A percentile compares a stretch with the other conserved stretches of the same genome.
Conservation (phyloP, 2,113 vertebrate genomes). For the Percopsis transmontana region DNA sequence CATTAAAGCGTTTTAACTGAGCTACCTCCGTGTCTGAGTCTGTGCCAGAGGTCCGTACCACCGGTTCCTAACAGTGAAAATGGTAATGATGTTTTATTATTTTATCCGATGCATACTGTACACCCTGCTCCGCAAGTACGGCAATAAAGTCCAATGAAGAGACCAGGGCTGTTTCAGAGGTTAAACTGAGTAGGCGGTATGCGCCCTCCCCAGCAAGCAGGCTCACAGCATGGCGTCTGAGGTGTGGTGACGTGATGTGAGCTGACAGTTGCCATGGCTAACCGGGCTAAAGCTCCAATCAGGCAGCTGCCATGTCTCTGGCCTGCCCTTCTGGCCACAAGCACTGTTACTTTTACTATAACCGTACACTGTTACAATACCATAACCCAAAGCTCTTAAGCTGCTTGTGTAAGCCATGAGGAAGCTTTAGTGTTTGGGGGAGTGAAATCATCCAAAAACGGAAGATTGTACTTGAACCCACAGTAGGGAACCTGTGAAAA, state of each 20-base stretch:
- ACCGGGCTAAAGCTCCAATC: slow-evolving; percentile 58
- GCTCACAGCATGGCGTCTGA: slow-evolving; percentile 59
- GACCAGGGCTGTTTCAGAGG: no score
- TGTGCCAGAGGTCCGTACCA: no score
- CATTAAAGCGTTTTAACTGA: no score
- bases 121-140: no score
- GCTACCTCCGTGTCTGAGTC: no score
- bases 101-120: no score
- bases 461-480: slow-evolving; percentile 2
- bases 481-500: slow-evolving; percentile 30
- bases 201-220: slow-evolving; percentile 17
- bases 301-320: slow-evolving; percentile 43
- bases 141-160: no score
- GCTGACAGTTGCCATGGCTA: slow-evolving; percentile 68
- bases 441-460: background rate
- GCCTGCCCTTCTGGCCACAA: slow-evolving; percentile 25
- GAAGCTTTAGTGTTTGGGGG: background rate
- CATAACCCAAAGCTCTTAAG: slow-evolving; percentile 24
- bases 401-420: background rate
- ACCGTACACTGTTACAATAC: slow-evolving; percentile 9
- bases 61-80: no score
- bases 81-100: background rate
- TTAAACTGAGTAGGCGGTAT: no score
- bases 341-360: slow-evolving; percentile 6
- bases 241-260: slow-evolving; percentile 63